Evolutionary conservation across 2,888 invertebrate genomes (phyloP), one percentile per base, ranked within the genome.

Genomic region (Masnerella sp.): DNA sequence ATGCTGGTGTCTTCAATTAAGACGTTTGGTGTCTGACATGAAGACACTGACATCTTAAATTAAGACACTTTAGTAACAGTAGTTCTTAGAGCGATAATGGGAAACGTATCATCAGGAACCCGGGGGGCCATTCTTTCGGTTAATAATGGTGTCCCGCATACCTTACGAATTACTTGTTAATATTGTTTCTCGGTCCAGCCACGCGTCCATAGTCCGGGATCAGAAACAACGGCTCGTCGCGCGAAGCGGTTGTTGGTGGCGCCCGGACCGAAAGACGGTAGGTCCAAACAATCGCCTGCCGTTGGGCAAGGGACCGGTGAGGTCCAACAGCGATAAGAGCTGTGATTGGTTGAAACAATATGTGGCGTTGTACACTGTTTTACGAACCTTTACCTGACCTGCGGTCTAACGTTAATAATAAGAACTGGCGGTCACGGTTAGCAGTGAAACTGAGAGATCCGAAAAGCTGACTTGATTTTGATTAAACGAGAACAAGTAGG

Each of bases 251-350:
- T 22, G 58, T 52, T 38, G 61, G 18, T 45, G 64, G 64, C 61
- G 67, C 67, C 81, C 83, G 80, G 81, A 79, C 80, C 76, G 81
- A 78, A 76, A 84, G 83, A 86, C 87, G 87, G 87, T 87, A 87
- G 87, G 86, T 86, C 86, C 87, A 87, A 87, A 87, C 87, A 87
- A 88, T 87, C 87, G 87, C 88, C 88, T 87, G 88, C 87, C 86
- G 78, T 79, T 78, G 78, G 84, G 87, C 87, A 87, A 87, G 87
- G 88, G 85, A 86, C 87, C 87, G 78, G 78, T 76, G 67, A 84
- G 86, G 87, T 88, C 87, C 87, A 88, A 88, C 87, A 87, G 87
- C 87, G 84, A 80, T 85, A 79, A 83, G 81, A 85, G 87, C 87
- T 88, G 87, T 88, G 87, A 88, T 88, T 87, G 87, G 85, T 85